Conservation (phyloP, 2,113 vertebrate genomes). For the Ursus arctos region DNA sequence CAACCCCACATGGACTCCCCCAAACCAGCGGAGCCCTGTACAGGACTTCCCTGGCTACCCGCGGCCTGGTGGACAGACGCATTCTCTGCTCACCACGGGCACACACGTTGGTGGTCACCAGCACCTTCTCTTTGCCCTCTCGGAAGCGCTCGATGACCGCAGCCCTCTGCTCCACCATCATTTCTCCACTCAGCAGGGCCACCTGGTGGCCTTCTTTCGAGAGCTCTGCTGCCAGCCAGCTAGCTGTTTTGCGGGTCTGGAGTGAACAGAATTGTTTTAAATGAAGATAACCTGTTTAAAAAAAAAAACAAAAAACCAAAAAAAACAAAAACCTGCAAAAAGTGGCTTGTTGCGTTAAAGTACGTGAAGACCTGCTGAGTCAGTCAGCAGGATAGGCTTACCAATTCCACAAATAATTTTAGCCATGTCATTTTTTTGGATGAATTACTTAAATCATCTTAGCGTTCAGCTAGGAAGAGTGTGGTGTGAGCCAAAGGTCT, state of each 20-base stretch:
- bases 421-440: neutral
- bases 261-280: conserved; percentile 64
- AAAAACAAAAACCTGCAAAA: neutral
- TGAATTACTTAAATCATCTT: neutral
- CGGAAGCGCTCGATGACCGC: conserved; percentile 95
- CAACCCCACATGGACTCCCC: neutral
- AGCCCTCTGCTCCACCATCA: conserved; percentile 97
- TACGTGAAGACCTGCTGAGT: neutral
- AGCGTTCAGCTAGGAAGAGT: neutral
- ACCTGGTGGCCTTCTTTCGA: conserved; percentile 95
- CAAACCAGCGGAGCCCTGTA: fast-evolving
- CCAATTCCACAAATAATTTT: neutral
- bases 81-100: conserved; percentile 91
- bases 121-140: conserved; percentile 96
- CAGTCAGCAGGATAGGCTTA: neutral
- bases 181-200: conserved; percentile 95
- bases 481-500: neutral
- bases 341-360: neutral
- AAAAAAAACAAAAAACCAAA: neutral
- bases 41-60: neutral
- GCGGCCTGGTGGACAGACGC: neutral
- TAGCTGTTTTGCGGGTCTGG: conserved; percentile 94
- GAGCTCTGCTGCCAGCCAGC: conserved; percentile 92
- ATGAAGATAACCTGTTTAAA: neutral
- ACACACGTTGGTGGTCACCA: conserved; percentile 98